Conservation (phyloP, 2,888 invertebrate species). For the Sceliomorpha sp. region DNA sequence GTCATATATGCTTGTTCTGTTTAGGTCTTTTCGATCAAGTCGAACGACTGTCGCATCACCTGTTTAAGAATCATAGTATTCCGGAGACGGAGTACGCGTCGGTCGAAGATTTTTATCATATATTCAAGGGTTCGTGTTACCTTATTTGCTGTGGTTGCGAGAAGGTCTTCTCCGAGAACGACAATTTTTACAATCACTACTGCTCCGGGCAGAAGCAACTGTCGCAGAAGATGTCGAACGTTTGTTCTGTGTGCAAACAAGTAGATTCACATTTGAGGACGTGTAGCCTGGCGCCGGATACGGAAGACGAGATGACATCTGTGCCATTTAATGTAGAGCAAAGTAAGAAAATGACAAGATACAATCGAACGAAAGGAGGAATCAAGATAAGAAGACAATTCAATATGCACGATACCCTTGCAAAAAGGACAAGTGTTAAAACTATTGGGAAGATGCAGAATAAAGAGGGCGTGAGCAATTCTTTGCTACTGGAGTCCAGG, state of each 20-base stretch:
- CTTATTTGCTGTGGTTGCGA: slow-evolving; percentile 91
- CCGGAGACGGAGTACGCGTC: slow-evolving; percentile 86
- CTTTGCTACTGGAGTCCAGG: too few species aligned
- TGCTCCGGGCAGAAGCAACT: slow-evolving; percentile 79
- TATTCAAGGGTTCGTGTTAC: slow-evolving; percentile 86
- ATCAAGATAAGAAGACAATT: slow-evolving; percentile 33
- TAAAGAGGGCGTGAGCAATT: not conserved
- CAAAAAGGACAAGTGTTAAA: slow-evolving; percentile 67
- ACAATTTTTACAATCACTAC: slow-evolving; percentile 88
- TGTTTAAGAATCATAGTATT: slow-evolving; percentile 89
- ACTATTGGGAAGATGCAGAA: not conserved
- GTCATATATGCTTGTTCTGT: slow-evolving; percentile 91
- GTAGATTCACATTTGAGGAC: slow-evolving; percentile 67
- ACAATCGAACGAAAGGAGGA: slow-evolving; percentile 63
- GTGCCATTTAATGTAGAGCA: slow-evolving; percentile 20
- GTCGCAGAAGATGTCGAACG: slow-evolving; percentile 57
- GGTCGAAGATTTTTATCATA: slow-evolving; percentile 85
- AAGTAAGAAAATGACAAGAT: slow-evolving; percentile 62
- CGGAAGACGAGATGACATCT: slow-evolving; percentile 43
- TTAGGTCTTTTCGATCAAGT: slow-evolving; percentile 90
- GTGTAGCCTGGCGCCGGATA: slow-evolving; percentile 64
- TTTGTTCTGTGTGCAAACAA: slow-evolving; percentile 74
- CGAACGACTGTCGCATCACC: slow-evolving; percentile 89
- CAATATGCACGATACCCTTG: slow-evolving; percentile 51
- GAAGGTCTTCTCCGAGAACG: slow-evolving; percentile 88